Conservation (phyloP, 2,888 invertebrate genomes). For the Cactoblastis cactorum region DNA sequence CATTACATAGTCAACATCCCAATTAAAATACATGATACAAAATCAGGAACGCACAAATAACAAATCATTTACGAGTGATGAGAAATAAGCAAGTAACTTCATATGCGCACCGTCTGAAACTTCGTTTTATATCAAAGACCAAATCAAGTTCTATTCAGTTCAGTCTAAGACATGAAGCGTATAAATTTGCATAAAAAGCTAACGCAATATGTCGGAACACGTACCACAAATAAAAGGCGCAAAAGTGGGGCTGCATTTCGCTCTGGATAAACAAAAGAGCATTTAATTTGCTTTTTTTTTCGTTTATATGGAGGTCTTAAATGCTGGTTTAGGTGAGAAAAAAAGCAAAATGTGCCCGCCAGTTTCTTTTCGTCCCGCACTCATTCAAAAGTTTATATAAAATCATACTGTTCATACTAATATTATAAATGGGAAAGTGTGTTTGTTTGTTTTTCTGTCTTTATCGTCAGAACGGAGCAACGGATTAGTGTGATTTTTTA, state of each 20-base stretch:
- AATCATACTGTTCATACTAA: too few relatives aligned
- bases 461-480: too few relatives aligned
- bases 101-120: not conserved
- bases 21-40: too few relatives aligned
- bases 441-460: too few relatives aligned
- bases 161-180: slow-evolving; percentile 1
- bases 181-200: slow-evolving; percentile 4
- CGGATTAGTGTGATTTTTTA: too few relatives aligned
- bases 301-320: not conserved
- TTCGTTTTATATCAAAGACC: slow-evolving; percentile 1
- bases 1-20: too few relatives aligned
- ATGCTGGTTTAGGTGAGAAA: too few relatives aligned
- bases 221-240: slow-evolving; percentile 3
- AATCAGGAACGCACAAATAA: not conserved
- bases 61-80: not conserved
- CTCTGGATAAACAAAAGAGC: slow-evolving; percentile 31
- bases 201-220: slow-evolving; percentile 8
- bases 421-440: too few relatives aligned
- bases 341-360: too few relatives aligned
- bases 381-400: too few relatives aligned
- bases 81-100: not conserved
- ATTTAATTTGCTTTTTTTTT: not conserved
- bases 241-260: slow-evolving; percentile 31
- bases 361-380: too few relatives aligned
- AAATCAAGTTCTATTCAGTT: slow-evolving; percentile 5